Evolutionary conservation across 1,140 invertebrate genomes (phyloP).

Genomic region (Heterodera schachtii): DNA sequence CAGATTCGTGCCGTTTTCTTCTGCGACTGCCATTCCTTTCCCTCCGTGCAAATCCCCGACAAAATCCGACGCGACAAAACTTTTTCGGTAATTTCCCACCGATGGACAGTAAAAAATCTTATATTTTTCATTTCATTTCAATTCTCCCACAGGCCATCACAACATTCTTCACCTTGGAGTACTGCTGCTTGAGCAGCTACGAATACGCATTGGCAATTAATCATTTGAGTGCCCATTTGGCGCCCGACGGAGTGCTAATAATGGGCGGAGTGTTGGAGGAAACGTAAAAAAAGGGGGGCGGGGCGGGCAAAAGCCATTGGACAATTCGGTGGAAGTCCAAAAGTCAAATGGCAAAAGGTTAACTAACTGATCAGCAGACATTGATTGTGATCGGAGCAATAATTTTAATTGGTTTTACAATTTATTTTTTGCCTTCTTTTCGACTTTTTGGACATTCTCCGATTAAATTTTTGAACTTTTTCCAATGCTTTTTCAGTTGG

Average conservation of each 20-base stretch:
- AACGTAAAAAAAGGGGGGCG: slow-evolving; percentile 29
- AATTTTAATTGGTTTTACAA: too few relatives aligned
- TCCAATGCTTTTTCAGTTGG: slow-evolving; percentile 34
- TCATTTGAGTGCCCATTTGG: slow-evolving; percentile 19
- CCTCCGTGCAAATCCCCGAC: slow-evolving; percentile 36
- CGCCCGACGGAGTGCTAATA: slow-evolving; percentile 52
- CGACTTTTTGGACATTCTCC: not conserved
- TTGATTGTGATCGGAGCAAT: too few relatives aligned
- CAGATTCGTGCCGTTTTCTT: slow-evolving; percentile 29
- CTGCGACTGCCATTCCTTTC: slow-evolving; percentile 32
- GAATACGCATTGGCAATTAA: slow-evolving; percentile 52
- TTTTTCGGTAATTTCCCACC: slow-evolving; percentile 24
- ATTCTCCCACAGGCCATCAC: slow-evolving; percentile 48
- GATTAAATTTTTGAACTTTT: not conserved
- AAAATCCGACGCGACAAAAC: slow-evolving; percentile 34
- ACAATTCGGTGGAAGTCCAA: not conserved
- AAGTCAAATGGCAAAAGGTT: too few relatives aligned
- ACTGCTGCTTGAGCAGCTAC: slow-evolving; percentile 57
- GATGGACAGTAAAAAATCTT: not conserved
- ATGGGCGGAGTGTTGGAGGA: slow-evolving; percentile 62
- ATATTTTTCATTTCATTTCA: slow-evolving; percentile 12
- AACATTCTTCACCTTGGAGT: slow-evolving; percentile 64
- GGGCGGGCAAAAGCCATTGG: too few relatives aligned
- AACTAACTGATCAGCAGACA: too few relatives aligned
- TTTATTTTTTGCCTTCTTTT: too few relatives aligned